Evolutionary conservation across 2,888 invertebrate genomes (phyloP).

Genomic region (Argyresthia goedartella): DNA sequence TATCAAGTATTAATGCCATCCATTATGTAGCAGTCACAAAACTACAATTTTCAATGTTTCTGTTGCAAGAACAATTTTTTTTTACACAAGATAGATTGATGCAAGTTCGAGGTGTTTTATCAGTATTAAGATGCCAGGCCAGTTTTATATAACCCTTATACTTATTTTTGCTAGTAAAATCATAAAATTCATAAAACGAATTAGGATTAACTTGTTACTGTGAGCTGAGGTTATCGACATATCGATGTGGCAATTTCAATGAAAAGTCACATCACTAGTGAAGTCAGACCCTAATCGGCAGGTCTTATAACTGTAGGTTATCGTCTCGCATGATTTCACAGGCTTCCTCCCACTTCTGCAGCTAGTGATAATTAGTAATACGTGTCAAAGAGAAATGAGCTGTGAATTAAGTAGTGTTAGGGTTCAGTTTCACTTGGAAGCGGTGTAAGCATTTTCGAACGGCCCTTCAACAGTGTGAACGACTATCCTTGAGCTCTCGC

Average conservation of each 20-base stretch:
- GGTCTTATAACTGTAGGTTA: conserved; percentile 43
- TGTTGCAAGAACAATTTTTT: too few species aligned
- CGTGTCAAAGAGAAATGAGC: neutral
- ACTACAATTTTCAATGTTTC: too few species aligned
- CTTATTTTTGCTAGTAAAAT: too few species aligned
- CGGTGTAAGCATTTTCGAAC: conserved; percentile 23
- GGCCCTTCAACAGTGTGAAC: conserved; percentile 29
- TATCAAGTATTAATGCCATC: too few species aligned
- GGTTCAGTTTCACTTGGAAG: conserved; percentile 12
- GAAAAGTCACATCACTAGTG: conserved; percentile 19
- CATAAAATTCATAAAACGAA: too few species aligned
- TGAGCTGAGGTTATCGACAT: neutral
- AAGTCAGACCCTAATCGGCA: conserved; percentile 27
- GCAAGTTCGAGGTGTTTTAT: too few species aligned
- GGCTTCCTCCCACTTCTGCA: conserved; percentile 40
- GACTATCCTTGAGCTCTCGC: neutral
- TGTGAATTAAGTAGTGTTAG: conserved; percentile 8
- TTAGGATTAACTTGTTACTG: too few species aligned
- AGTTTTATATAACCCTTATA: too few species aligned
- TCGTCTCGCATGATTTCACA: conserved; percentile 43
- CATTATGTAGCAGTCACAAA: too few species aligned
- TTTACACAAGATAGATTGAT: too few species aligned
- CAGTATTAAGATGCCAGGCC: too few species aligned
- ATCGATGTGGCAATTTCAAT: conserved; percentile 5
- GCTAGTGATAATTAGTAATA: conserved; percentile 32